phyloP scores from a whole-genome alignment of 2,888 invertebrate species.

The Hemicrepidius hirtus region DNA sequence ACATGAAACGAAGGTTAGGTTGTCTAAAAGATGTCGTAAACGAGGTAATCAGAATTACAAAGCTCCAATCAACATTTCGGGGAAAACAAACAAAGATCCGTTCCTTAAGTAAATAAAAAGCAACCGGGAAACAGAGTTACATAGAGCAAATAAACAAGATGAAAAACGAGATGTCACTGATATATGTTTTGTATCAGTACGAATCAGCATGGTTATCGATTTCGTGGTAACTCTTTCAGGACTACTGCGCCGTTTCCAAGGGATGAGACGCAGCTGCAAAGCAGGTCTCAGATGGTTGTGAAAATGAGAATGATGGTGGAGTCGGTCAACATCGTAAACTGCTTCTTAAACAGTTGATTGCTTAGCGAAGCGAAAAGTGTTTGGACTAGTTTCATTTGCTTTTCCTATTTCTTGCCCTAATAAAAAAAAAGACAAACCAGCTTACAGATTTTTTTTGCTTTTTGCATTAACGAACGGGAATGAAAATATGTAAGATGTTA shows the following conservation, averaged over 20 bases:
- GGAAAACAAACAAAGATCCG: constrained; percentile 46
- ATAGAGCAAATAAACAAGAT: constrained; percentile 52
- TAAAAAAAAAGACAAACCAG: not conserved
- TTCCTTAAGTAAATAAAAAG: constrained; percentile 47
- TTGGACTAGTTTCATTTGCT: constrained; percentile 38
- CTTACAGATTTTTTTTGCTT: not conserved
- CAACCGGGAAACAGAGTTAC: constrained; percentile 35
- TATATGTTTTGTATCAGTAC: constrained; percentile 58
- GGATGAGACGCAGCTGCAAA: constrained; percentile 46
- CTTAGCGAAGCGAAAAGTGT: constrained; percentile 39
- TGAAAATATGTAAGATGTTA: too few species aligned
- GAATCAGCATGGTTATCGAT: constrained; percentile 59
- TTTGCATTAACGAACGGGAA: too few species aligned
- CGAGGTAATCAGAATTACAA: constrained; percentile 46
- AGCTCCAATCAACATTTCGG: constrained; percentile 49
- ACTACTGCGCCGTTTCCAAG: constrained; percentile 42
- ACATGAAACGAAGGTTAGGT: constrained; percentile 2
- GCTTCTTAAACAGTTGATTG: constrained; percentile 40
- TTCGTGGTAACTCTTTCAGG: constrained; percentile 49
- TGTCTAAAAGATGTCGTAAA: constrained; percentile 24
- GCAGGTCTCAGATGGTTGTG: constrained; percentile 44
- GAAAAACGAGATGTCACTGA: constrained; percentile 58
- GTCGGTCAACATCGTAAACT: constrained; percentile 48
- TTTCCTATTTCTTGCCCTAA: constrained; percentile 12
- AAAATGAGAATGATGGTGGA: constrained; percentile 47